Evolutionary conservation across 2,888 invertebrate species (phyloP), one percentile per base, ranked within the genome.

Genomic region (Mimas tiliae): DNA sequence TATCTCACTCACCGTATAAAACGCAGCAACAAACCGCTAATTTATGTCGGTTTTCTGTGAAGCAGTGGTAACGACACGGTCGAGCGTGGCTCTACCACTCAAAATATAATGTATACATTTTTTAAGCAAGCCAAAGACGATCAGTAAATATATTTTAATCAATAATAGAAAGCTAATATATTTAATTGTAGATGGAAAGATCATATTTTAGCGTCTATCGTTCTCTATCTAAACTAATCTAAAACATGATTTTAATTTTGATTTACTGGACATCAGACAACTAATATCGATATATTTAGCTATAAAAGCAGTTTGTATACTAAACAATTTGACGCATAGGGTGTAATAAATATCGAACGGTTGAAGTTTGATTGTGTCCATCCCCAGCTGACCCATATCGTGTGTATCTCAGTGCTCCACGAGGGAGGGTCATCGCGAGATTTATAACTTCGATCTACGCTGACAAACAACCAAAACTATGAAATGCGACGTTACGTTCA

Each of bases 401-500:
- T 69, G 72, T 78, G 81, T 81, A 83, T 84, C 83, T 82, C 74
- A 71, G 65, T 70, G 72, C 78, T 77, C 82, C 78, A 84, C 81
- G 81, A 82, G 79, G 82, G 84, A 86, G 88, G 88, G 88, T 87
- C 88, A 87, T 85, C 78, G 76, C 74, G 76, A 85, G 86, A 89
- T 89, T 88, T 89, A 88, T 87, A 83, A 79, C 80, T 81, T 74
- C 73, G 75, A 76, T 82, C 85, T 83, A 80, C 76, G 69, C 80
- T 88, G 87, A 88, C 83, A 82, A 84, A 88, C 78, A 78, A 78
- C 77, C 81, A 70, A 76, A 83, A 81, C 75, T 84, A 86, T 84
- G 77, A 81, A 82, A 80, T 71, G 80, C 74, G 87, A 88, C 86
- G 80, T 81, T 73, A 73, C 73, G 70, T 75, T 81, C 79, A 77